phyloP scores from a whole-genome alignment of 2,797 vertebrate species.

The Myotis myotis region DNA sequence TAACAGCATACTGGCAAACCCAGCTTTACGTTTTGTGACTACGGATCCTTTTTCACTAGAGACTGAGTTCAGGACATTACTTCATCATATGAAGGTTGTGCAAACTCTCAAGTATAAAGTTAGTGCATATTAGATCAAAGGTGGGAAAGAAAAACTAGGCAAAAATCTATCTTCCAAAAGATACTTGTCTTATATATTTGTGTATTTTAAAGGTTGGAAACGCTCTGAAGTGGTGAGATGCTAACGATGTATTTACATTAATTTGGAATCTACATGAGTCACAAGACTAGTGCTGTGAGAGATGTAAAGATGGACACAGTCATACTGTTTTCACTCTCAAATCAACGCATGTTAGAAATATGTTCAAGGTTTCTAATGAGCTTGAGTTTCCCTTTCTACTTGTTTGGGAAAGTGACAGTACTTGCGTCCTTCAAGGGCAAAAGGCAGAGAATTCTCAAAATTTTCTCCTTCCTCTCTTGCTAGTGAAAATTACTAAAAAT shows the following conservation, averaged over 20 bases:
- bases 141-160: background rate
- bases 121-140: background rate
- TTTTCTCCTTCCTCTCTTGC: background rate
- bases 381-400: background rate
- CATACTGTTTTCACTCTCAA: background rate
- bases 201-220: background rate
- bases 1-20: background rate
- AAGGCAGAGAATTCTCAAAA: background rate
- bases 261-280: background rate
- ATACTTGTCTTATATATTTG: background rate
- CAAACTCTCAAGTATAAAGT: background rate
- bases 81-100: background rate
- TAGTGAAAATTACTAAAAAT: background rate
- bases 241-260: background rate
- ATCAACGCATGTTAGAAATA: background rate
- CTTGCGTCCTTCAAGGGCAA: background rate
- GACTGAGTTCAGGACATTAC: background rate
- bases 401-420: background rate
- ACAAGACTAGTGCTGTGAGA: background rate
- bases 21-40: background rate
- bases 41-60: background rate
- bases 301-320: background rate
- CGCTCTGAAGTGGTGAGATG: background rate
- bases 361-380: background rate
- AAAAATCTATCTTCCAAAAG: background rate